Evolutionary conservation across 2,888 invertebrate species (phyloP), one percentile per base, ranked within the genome.

Genomic region (Magallana nippona): DNA sequence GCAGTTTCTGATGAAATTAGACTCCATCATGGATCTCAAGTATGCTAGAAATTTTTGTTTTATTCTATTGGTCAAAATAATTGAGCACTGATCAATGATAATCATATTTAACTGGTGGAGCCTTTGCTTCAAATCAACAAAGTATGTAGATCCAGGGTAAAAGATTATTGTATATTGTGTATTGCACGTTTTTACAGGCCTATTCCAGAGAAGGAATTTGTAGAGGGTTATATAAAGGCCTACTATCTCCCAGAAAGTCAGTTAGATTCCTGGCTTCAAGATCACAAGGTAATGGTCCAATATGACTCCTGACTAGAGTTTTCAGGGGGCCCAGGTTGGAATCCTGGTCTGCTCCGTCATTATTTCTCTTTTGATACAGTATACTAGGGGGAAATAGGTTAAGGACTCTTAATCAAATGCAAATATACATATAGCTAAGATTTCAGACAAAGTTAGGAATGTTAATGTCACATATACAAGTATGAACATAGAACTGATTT

Each of bases 221-320:
- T 99, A 0, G 99, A 99, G 94, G 96, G 96, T 83, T 99, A 98
- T 93, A 97, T 99, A 0, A 99, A 99, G 94, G 98, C 99, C 0
- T 99, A 97, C 94, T 99, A 99, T 95, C 95, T 98, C 89, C 97
- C 98, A 0, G 97, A 98, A 91, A 96, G 96, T 86, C 97, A 96
- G 82, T 95, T 99, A 62, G 98, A 99, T 93, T 96, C 96, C 80
- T 99, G 99, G 96, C 96, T 99, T 10, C 96, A 96, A 88, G 96
- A 97, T 63, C 97, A 98, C 93, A 96, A 96, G 85, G 97, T 96
- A n/a, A n/a, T n/a, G n/a, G n/a, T n/a, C n/a, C n/a, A n/a, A n/a
- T n/a, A n/a, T n/a, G n/a, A n/a, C n/a, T n/a, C n/a, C n/a, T n/a
- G n/a, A n/a, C n/a, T n/a, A n/a, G n/a, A n/a, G n/a, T n/a, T n/a